These are phyloP conservation scores for Apamea crenata DNA, from an alignment of 2,888 invertebrate genomes.

Conservation along the genomic window DNA sequence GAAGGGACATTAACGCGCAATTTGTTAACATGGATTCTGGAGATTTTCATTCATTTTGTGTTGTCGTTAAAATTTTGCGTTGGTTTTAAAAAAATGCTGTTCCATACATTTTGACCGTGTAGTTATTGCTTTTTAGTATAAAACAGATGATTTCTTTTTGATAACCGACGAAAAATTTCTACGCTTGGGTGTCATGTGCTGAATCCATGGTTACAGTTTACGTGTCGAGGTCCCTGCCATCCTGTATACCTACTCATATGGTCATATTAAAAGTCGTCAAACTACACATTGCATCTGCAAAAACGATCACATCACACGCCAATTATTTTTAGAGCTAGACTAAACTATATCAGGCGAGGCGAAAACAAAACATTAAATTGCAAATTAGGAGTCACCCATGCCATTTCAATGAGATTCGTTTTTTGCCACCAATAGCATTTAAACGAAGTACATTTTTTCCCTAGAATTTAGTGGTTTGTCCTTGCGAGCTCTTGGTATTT, in stretches of 20 bases:
- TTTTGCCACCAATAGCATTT: slow-evolving; percentile 50
- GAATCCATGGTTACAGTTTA: no score
- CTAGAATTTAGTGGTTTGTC: slow-evolving; percentile 75
- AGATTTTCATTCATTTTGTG: no score
- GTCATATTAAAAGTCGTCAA: background rate
- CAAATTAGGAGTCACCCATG: slow-evolving; percentile 38
- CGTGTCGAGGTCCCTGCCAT: no score
- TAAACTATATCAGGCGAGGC: slow-evolving; percentile 12
- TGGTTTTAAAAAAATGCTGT: no score
- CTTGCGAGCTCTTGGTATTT: slow-evolving; percentile 81
- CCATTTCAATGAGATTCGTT: slow-evolving; percentile 44
- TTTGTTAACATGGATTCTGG: no score
- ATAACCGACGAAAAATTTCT: no score
- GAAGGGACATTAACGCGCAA: no score
- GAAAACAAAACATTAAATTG: slow-evolving; percentile 34
- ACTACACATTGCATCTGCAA: background rate
- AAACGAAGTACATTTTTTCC: slow-evolving; percentile 61
- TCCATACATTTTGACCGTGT: no score
- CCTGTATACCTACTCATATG: background rate
- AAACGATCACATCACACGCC: background rate
- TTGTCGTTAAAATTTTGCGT: no score
- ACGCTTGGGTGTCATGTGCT: no score
- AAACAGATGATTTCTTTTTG: no score
- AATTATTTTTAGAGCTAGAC: slow-evolving; percentile 32
- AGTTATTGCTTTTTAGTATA: no score